phyloP scores from a whole-genome alignment of 2,113 vertebrate genomes.

The Labeo catla region DNA sequence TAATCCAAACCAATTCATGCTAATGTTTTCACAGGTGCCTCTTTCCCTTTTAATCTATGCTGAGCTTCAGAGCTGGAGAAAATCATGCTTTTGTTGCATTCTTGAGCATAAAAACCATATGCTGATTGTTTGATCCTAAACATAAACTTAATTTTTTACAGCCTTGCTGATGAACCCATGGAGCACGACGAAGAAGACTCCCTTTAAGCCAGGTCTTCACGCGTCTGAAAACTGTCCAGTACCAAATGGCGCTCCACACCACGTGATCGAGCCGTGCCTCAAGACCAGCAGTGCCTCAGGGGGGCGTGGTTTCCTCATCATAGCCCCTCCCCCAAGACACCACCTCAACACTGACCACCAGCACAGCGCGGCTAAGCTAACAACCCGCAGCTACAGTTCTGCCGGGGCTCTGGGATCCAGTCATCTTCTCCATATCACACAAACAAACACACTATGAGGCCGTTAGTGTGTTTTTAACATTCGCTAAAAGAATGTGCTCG shows the following conservation, averaged over 20 bases:
- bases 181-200: conserved; percentile 72
- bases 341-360: conserved; percentile 32
- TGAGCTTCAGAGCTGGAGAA: neutral
- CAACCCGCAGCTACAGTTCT: neutral
- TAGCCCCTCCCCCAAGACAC: conserved; percentile 6
- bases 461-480: neutral
- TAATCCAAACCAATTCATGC: neutral
- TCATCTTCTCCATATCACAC: conserved; percentile 5
- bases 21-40: neutral
- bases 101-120: neutral
- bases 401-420: conserved; percentile 16
- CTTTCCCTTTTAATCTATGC: neutral
- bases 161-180: conserved; percentile 75
- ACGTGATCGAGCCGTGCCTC: conserved; percentile 53
- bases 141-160: conserved; percentile 38
- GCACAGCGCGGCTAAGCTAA: conserved; percentile 14
- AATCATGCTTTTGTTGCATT: neutral
- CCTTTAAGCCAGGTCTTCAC: conserved; percentile 64
- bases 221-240: conserved; percentile 43
- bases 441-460: conserved; percentile 21
- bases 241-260: conserved; percentile 54
- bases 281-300: conserved; percentile 57
- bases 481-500: neutral
- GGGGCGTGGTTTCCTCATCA: conserved; percentile 42
- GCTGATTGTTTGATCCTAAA: conserved; percentile 5